Base-by-base conservation (phyloP, 2,888 invertebrate genomes). In the Mechanitis mazaeus region DNA sequence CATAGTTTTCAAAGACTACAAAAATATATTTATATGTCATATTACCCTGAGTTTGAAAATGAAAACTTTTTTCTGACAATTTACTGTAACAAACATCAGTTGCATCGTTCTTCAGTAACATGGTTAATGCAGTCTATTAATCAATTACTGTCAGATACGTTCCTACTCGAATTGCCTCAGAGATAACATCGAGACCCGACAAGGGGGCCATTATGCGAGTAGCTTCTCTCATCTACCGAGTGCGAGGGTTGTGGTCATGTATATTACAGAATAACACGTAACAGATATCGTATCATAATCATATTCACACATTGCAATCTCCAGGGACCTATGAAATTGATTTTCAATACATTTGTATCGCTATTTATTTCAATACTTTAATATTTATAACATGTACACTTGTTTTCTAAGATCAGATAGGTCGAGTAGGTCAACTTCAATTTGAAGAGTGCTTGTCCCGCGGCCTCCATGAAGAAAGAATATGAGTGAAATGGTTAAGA, bases 181-280 rank as follows among this genome's bases (percentile, higher is more conserved):
- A 77, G 80, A 83, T 83, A 83, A 77, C 78, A 80, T 83, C 80
- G 81, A 78, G 76, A 73, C 67, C 73, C 75, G 76, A 85, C 85
- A 86, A 85, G 84, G 69, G 81, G 71, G 75, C 79, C 76, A 80
- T 84, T 83, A 84, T 81, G 75, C 75, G 80, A 80, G 76, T 76
- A 75, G 77, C 75, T 77, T 76, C 50, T 50, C 50, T 50, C 80
- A 76, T 81, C 78, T 79, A 71, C 72, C 72, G 73, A 72, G 73
- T 76, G 60, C 60, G 75, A 74, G 75, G 69, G 72, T 75, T 58
- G 60, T 55, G 58, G 61, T 60, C 42, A 42, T 59, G 60, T 66
- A 46, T 61, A 63, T 56, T 58, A 55, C 55, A 7, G 56, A 63
- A 64, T 64, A 59, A 66, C 60, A 59, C 54, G 61, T 57, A 56